A percentile compares a stretch with the other conserved stretches of the same genome.
Conservation (phyloP, 2,888 invertebrate genomes). For the Spilosoma lubricipeda region DNA sequence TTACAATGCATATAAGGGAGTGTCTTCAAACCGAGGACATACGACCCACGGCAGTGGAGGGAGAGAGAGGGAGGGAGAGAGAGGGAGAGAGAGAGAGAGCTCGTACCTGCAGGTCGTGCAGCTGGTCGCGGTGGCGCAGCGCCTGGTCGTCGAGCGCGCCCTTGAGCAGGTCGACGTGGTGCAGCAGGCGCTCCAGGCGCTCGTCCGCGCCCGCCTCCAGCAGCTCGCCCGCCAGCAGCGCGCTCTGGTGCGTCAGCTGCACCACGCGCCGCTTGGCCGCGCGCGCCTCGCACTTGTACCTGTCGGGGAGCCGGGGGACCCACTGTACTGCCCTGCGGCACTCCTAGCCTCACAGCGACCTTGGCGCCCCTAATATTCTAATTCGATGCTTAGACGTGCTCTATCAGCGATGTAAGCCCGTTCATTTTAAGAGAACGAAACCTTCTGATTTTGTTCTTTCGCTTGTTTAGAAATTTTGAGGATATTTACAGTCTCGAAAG, state of each 20-base stretch:
- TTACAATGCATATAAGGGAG: too few species aligned
- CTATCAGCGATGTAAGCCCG: background rate
- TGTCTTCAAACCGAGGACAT: too few species aligned
- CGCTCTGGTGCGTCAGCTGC: conserved; percentile 89
- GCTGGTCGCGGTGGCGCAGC: conserved; percentile 83
- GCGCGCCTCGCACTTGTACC: conserved; percentile 84
- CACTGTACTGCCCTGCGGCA: background rate
- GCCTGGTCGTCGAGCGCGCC: conserved; percentile 88
- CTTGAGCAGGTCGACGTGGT: conserved; percentile 88
- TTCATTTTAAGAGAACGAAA: too few species aligned
- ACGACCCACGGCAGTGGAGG: too few species aligned
- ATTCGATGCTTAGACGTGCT: background rate
- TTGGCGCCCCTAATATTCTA: background rate
- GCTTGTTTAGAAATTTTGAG: background rate
- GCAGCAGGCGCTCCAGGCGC: conserved; percentile 83
- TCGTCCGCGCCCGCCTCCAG: conserved; percentile 87
- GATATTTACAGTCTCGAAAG: background rate
- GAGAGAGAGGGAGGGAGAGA: too few species aligned
- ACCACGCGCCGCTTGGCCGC: conserved; percentile 87
- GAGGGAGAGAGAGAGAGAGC: too few species aligned
- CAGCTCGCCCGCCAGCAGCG: conserved; percentile 88
- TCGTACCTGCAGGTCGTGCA: conserved; percentile 87
- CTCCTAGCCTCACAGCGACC: background rate
- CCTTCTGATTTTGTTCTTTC: too few species aligned
- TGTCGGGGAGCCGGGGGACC: conserved; percentile 40